Evolutionary conservation across 1,140 invertebrate species (phyloP), one percentile per base, ranked within the genome.

Genomic region (Drosophila sturtevanti): DNA sequence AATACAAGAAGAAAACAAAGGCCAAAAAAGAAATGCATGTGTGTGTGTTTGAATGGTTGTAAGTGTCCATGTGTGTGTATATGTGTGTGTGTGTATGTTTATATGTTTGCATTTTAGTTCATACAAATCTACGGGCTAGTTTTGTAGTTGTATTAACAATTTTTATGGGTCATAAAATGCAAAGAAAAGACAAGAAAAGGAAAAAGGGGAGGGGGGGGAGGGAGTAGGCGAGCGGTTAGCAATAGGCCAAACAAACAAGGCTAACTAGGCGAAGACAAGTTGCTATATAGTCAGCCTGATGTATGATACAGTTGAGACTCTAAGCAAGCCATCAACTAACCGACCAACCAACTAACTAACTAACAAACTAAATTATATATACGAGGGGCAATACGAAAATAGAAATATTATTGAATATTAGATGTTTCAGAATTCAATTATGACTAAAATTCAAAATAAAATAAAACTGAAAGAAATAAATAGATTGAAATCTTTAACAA

Each of bases 81-180:
- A 54, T 58, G 41, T 63, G 52, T 54, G 35, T 58, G 31, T 27
- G 48, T 51, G 44, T 65, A 38, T 65, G 60, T 62, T 38, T 68
- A 37, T 66, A 21, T 65, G 31, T 37, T 27, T 51, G 44, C 64
- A 41, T 65, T 48, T 21, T 10, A 51, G 60, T 62, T 66, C 68
- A 72, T 65, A 52, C 70, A 68, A 52, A 58, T 62, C 72, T 75
- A 54, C 64, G 38, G 72, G 63, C 72, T 75, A 79, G 77, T 79
- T 65, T 51, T 61, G 58, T 77, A 67, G 63, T 73, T 63, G 51
- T 68, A 65, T 79, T 76, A 87, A 87, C 82, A 69, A 72, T 87
- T 86, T 48, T 87, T 81, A 86, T 87, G 79, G 67, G 65, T 63
- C 82, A 87, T 86, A 87, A 86, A 85, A 71, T 74, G 72, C 60